phyloP scores from a whole-genome alignment of 2,113 vertebrate genomes.

The Piprites chloris region DNA sequence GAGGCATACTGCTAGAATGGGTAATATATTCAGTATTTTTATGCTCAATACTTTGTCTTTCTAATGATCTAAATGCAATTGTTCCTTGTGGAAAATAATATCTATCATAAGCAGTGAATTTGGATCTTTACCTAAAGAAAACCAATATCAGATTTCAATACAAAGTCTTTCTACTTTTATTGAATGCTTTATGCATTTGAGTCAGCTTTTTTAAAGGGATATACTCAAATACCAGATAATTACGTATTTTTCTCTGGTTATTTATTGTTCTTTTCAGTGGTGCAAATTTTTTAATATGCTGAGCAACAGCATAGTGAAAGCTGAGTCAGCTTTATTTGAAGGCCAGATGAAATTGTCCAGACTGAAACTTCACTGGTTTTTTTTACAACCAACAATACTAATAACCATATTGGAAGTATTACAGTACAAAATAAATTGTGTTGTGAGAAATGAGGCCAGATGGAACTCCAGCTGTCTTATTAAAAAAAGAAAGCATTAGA shows the following conservation, averaged over 20 bases:
- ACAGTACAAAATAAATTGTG: slow-evolving; percentile 32
- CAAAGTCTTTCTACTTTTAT: background rate
- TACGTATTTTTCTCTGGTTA: background rate
- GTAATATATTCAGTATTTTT: background rate
- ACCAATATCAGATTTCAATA: background rate
- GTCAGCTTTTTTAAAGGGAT: background rate
- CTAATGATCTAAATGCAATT: background rate
- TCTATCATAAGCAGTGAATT: background rate
- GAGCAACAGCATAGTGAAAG: background rate
- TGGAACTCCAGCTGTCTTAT: slow-evolving; percentile 62
- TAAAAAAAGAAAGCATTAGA: slow-evolving; percentile 53
- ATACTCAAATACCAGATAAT: background rate
- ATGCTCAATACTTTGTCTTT: background rate
- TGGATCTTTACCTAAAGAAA: background rate
- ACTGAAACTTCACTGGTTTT: background rate
- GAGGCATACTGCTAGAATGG: background rate
- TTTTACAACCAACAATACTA: background rate
- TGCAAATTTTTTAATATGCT: background rate
- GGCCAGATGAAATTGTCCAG: background rate
- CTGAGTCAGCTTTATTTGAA: background rate
- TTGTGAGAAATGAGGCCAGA: slow-evolving; percentile 54
- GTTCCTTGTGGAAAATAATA: background rate
- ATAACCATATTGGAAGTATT: slow-evolving; percentile 45
- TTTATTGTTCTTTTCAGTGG: background rate
- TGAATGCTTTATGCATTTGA: background rate